Conservation (phyloP, 1,140 invertebrate species). For the Ceratitis capitata region DNA sequence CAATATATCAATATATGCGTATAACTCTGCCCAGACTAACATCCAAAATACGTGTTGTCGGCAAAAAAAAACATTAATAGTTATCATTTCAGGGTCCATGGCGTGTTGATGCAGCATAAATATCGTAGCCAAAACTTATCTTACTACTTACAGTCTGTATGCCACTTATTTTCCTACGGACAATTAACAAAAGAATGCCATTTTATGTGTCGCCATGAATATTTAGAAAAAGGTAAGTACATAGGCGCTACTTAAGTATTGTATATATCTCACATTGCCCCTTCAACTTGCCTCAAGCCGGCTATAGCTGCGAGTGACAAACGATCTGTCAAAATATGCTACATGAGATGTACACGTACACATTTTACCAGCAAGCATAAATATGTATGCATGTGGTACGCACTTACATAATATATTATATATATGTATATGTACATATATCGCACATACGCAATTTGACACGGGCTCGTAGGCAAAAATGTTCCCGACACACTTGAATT, state of each 20-base stretch:
- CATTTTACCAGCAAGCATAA: not conserved
- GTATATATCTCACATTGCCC: not conserved
- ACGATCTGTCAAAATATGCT: conserved; percentile 17
- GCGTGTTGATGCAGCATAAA: no score
- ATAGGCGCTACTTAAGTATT: not conserved
- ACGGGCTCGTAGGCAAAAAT: conserved; percentile 2
- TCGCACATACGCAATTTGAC: not conserved
- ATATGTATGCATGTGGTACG: no score
- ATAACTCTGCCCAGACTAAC: no score
- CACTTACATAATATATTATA: no score
- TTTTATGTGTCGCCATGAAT: not conserved
- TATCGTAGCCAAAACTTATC: no score
- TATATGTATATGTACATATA: not conserved
- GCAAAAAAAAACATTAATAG: no score
- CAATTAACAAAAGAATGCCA: not conserved
- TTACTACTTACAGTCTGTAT: no score
- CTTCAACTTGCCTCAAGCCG: not conserved
- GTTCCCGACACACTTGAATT: not conserved
- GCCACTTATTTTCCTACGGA: no score
- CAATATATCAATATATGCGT: no score
- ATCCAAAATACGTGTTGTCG: no score
- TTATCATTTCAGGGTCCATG: no score
- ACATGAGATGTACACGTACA: not conserved
- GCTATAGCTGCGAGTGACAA: not conserved
- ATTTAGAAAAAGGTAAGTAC: conserved; percentile 19